phyloP scores from a whole-genome alignment of 2,113 vertebrate genomes.

The Chlamydotis undulata region DNA sequence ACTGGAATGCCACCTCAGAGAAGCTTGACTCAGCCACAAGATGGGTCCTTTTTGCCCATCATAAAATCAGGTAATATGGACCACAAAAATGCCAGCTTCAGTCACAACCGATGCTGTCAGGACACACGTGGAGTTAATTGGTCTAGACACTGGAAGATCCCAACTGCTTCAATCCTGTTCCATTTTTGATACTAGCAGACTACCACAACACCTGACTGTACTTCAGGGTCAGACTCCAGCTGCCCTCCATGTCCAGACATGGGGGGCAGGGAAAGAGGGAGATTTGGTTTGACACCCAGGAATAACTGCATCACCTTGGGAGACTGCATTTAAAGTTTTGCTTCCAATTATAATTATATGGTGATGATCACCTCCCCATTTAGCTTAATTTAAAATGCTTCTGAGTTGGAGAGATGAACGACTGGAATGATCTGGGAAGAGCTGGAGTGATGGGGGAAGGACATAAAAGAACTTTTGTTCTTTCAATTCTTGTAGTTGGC shows the following conservation, averaged over 20 bases:
- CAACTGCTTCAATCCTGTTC: background rate
- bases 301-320: conserved; percentile 42
- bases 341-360: conserved; percentile 56
- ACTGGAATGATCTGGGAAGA: conserved; percentile 58
- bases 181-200: background rate
- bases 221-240: background rate
- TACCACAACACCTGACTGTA: background rate
- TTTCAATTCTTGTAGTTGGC: conserved; percentile 16
- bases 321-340: conserved; percentile 39
- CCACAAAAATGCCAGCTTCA: conserved; percentile 1
- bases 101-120: background rate
- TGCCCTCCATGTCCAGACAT: background rate
- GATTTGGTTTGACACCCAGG: conserved; percentile 2
- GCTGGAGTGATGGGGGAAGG: background rate
- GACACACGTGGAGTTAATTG: background rate
- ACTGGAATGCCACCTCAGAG: background rate
- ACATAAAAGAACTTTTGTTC: conserved; percentile 19
- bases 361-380: conserved; percentile 39
- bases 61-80: background rate
- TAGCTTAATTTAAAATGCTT: conserved; percentile 55
- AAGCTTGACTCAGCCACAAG: background rate
- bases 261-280: background rate
- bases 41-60: background rate
- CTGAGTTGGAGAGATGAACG: conserved; percentile 32
- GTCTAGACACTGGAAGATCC: background rate